Conservation (phyloP, 1,140 invertebrate genomes). For the Aradophagus sp. region DNA sequence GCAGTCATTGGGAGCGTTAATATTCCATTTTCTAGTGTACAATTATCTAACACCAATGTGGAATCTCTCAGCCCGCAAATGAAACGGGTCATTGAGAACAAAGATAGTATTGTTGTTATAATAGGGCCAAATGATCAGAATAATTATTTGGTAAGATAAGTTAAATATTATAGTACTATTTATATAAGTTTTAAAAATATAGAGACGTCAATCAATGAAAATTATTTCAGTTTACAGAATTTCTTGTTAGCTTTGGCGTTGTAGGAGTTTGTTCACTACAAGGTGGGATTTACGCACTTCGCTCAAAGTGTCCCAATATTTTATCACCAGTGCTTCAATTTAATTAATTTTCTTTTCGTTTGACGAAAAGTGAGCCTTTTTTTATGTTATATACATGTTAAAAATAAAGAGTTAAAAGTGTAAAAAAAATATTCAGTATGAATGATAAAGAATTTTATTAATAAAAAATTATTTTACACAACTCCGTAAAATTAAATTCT, state of each 20-base stretch:
- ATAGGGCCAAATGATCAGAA: constrained; percentile 85
- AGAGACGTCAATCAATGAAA: constrained; percentile 10
- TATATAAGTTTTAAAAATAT: background rate
- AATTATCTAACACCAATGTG: constrained; percentile 79
- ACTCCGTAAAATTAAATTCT: too few species aligned
- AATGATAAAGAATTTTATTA: too few species aligned
- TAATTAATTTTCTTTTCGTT: constrained; percentile 5
- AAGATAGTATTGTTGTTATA: constrained; percentile 84
- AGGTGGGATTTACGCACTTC: constrained; percentile 81
- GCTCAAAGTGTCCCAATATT: constrained; percentile 79
- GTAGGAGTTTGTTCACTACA: constrained; percentile 82
- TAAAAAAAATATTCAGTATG: too few species aligned
- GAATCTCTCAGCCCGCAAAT: constrained; percentile 79
- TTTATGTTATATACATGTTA: too few species aligned
- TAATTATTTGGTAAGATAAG: constrained; percentile 79
- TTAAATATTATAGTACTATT: background rate
- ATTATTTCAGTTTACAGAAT: constrained; percentile 81
- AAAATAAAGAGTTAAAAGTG: too few species aligned
- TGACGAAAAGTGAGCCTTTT: too few species aligned
- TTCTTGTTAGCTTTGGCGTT: constrained; percentile 80
- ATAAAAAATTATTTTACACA: too few species aligned
- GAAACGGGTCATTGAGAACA: constrained; percentile 76
- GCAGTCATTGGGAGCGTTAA: constrained; percentile 88
- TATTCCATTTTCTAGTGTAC: constrained; percentile 87
- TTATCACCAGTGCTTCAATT: constrained; percentile 63